Evolutionary conservation across 2,797 vertebrate species (phyloP).

Genomic region (Hylomyscus alleni): DNA sequence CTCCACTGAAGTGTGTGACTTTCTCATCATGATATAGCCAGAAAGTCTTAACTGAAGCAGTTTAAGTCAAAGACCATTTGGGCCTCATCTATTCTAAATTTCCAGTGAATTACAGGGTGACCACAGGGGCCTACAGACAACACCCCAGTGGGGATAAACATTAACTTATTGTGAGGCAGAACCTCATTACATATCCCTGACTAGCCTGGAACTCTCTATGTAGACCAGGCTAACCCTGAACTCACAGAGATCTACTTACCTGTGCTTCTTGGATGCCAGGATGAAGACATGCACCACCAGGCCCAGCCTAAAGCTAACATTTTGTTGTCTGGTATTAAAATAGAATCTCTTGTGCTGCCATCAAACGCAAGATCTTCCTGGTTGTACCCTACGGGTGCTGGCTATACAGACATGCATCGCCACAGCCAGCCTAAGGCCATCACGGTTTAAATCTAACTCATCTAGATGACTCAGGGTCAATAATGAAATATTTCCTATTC

Average conservation of each 20-base stretch:
- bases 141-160: neutral
- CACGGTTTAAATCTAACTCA: slow-evolving; percentile 32
- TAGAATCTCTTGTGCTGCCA: neutral
- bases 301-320: neutral
- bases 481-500: neutral
- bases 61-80: neutral
- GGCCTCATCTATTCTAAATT: slow-evolving; percentile 35
- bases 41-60: neutral
- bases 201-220: neutral
- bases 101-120: neutral
- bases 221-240: too few relatives aligned
- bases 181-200: neutral
- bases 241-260: neutral
- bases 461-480: neutral
- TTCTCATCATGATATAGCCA: neutral
- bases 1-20: neutral
- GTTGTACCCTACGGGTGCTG: neutral
- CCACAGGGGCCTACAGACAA: neutral
- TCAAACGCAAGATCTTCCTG: neutral
- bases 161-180: neutral
- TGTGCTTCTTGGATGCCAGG: neutral
- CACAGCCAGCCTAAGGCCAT: neutral
- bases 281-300: neutral
- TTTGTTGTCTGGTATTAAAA: neutral
- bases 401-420: neutral